Percentiles rank a stretch among this genome's conserved stretches.
Evolutionary conservation across 2,113 vertebrate species (phyloP).

Genomic region (Python bivittatus): DNA sequence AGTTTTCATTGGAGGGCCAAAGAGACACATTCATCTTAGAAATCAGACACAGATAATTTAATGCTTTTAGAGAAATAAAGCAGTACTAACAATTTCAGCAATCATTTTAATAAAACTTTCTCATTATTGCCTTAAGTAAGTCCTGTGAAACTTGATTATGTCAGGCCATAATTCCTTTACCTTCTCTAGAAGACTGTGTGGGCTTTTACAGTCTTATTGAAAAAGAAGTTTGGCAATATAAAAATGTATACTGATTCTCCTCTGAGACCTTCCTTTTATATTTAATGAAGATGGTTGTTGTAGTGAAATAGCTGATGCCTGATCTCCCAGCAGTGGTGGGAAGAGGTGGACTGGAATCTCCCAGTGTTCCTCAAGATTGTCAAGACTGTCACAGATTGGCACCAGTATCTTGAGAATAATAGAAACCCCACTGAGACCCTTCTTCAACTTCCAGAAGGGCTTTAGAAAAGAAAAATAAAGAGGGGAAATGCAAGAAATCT

Average conservation of each 20-base stretch:
- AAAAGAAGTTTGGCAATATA: neutral
- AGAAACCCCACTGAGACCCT: neutral
- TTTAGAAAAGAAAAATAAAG: neutral
- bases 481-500: neutral
- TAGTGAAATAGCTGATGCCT: neutral
- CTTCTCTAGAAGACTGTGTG: neutral
- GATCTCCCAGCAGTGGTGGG: neutral
- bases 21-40: constrained; percentile 67
- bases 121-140: constrained; percentile 21
- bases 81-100: constrained; percentile 24
- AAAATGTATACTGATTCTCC: neutral
- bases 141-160: constrained; percentile 26
- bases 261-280: neutral
- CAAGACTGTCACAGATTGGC: neutral
- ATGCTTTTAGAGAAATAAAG: constrained; percentile 48
- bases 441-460: neutral
- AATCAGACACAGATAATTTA: constrained; percentile 66
- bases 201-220: neutral
- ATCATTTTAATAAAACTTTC: constrained; percentile 31
- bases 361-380: neutral
- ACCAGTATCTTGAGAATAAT: neutral
- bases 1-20: constrained; percentile 59
- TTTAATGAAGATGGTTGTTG: neutral
- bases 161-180: neutral
- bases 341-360: neutral